Conservation (phyloP, 53 echinoderm and acorn worm genomes). For the Glandiceps talaboti region DNA sequence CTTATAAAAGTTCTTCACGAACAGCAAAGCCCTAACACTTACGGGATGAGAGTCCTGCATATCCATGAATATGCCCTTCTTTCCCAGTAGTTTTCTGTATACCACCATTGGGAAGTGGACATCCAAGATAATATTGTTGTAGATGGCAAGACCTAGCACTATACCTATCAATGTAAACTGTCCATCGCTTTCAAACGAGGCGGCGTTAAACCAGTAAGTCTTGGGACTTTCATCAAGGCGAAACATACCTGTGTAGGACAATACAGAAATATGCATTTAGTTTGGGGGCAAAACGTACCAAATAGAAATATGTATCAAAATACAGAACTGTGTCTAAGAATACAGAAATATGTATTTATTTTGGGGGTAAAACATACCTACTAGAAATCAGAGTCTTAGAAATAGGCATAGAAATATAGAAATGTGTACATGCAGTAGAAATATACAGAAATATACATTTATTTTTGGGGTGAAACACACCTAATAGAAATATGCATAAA, state of each 20-base stretch:
- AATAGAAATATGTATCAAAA: neutral
- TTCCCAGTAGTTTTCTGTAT: conserved; percentile 82
- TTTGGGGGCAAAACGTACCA: neutral
- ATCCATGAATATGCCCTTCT: conserved; percentile 58
- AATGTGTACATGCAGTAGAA: too few species aligned
- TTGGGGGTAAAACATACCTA: too few species aligned
- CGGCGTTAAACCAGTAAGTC: conserved; percentile 90
- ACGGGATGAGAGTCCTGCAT: conserved; percentile 63
- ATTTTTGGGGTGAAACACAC: too few species aligned
- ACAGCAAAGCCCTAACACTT: too few species aligned
- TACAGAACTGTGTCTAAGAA: too few species aligned
- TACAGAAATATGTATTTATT: too few species aligned
- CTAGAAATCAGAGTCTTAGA: too few species aligned
- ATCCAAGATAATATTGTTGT: conserved; percentile 94
- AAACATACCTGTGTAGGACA: conserved; percentile 78
- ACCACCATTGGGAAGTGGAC: conserved; percentile 93
- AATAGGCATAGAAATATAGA: too few species aligned
- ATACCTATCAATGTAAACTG: conserved; percentile 96
- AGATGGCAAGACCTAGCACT: conserved; percentile 90
- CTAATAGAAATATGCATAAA: too few species aligned
- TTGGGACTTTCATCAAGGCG: conserved; percentile 42
- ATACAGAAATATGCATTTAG: too few species aligned
- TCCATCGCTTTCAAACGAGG: conserved; percentile 81
- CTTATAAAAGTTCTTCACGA: too few species aligned
- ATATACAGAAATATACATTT: too few species aligned